phyloP scores from a whole-genome alignment of 2,888 invertebrate species.

The Morpho achilles region DNA sequence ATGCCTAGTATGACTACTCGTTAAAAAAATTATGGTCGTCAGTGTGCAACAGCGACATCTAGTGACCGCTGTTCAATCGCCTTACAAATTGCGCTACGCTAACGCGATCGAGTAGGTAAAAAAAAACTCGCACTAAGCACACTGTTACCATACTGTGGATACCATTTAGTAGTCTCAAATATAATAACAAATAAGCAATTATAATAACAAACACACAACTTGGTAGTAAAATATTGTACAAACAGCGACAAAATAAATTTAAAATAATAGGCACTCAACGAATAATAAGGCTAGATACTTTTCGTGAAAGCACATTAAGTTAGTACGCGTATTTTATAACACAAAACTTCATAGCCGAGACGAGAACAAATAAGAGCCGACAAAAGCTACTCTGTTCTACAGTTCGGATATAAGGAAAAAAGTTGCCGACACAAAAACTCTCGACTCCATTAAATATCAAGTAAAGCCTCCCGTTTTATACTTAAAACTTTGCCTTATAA shows the following conservation, averaged over 20 bases:
- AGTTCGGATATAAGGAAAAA: constrained; percentile 19
- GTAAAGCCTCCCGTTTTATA: constrained; percentile 16
- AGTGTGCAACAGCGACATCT: too few relatives aligned
- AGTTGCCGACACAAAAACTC: constrained; percentile 21
- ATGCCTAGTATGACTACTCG: too few relatives aligned
- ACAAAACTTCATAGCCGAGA: constrained; percentile 19
- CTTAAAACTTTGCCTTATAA: constrained; percentile 17
- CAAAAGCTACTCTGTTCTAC: constrained; percentile 14
- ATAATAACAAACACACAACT: too few relatives aligned
- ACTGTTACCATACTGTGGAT: too few relatives aligned
- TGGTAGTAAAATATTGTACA: too few relatives aligned
- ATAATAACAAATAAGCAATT: too few relatives aligned
- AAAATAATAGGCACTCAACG: background rate
- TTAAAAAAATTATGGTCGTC: too few relatives aligned
- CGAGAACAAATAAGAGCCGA: constrained; percentile 20
- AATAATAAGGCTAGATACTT: background rate
- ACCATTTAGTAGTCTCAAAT: too few relatives aligned
- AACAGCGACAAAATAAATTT: background rate
- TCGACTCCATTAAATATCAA: constrained; percentile 25
- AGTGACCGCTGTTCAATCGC: too few relatives aligned
- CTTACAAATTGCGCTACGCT: too few relatives aligned
- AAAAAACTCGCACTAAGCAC: too few relatives aligned
- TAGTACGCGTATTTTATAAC: constrained; percentile 11
- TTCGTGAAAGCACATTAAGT: background rate
- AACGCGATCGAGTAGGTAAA: too few relatives aligned